Evolutionary conservation across 2,113 vertebrate genomes (phyloP).

Genomic region (Notothenia coriiceps): DNA sequence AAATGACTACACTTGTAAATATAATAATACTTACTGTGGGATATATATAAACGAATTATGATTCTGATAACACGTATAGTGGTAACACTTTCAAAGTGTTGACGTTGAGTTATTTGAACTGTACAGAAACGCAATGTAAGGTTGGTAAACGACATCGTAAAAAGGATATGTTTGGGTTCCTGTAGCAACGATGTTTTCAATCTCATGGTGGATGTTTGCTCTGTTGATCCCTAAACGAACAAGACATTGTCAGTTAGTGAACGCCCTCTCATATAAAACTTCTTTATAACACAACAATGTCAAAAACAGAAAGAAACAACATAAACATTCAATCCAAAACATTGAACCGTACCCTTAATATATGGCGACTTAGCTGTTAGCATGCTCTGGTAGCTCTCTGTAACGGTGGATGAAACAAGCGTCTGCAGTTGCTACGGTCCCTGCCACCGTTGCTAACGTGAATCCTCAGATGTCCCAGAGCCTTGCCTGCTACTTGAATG

Average conservation of each 20-base stretch:
- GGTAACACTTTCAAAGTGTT: neutral
- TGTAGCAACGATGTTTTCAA: constrained; percentile 94
- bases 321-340: neutral
- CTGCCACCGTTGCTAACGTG: constrained; percentile 66
- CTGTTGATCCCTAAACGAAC: constrained; percentile 37
- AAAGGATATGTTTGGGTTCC: constrained; percentile 99
- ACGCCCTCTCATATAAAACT: neutral
- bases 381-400: constrained; percentile 17
- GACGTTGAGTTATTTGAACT: neutral
- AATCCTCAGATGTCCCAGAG: constrained; percentile 38
- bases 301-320: neutral
- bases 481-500: constrained; percentile 26
- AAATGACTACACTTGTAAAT: neutral
- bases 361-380: neutral
- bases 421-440: constrained; percentile 79
- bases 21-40: neutral
- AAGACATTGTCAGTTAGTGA: constrained; percentile 13
- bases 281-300: neutral
- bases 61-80: neutral
- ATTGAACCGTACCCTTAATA: neutral
- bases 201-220: constrained; percentile 84
- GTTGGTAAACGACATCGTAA: neutral
- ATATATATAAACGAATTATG: too few species aligned
- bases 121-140: neutral
- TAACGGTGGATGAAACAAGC: constrained; percentile 32